Evolutionary conservation across 2,797 vertebrate genomes (phyloP).

Genomic region (Aphelocoma californica): DNA sequence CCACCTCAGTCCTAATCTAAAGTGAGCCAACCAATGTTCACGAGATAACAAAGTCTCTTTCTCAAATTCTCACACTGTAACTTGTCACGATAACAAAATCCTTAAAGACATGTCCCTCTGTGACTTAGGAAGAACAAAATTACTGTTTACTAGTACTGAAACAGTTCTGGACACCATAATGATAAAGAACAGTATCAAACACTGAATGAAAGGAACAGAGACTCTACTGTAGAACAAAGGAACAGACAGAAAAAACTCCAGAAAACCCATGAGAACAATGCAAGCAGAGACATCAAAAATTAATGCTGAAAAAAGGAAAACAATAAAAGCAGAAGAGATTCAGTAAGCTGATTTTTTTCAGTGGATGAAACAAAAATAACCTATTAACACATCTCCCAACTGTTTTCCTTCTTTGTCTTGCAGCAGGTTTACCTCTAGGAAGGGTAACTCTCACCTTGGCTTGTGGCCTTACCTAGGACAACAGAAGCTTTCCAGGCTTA

Average conservation of each 20-base stretch:
- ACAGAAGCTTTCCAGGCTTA: neutral
- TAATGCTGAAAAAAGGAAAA: neutral
- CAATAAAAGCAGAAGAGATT: neutral
- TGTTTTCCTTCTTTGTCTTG: neutral
- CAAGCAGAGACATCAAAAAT: neutral
- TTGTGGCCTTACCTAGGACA: neutral
- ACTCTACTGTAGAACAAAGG: neutral
- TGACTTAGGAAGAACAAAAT: neutral
- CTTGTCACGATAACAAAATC: neutral
- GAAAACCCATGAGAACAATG: neutral
- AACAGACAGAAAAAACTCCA: neutral
- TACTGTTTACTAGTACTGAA: neutral
- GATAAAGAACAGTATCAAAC: neutral
- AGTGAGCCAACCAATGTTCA: accelerated
- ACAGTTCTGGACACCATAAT: neutral
- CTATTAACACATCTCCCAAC: neutral
- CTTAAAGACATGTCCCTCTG: neutral
- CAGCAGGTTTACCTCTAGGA: neutral
- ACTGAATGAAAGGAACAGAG: neutral
- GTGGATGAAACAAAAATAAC: neutral
- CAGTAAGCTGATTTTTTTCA: neutral
- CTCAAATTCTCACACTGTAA: neutral
- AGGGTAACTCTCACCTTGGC: neutral
- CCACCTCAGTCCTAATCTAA: neutral
- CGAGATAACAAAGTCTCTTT: neutral